Percentiles rank a stretch among this genome's conserved stretches.
Evolutionary conservation across 2,888 invertebrate species (phyloP).

Genomic region (Baccha elongata): DNA sequence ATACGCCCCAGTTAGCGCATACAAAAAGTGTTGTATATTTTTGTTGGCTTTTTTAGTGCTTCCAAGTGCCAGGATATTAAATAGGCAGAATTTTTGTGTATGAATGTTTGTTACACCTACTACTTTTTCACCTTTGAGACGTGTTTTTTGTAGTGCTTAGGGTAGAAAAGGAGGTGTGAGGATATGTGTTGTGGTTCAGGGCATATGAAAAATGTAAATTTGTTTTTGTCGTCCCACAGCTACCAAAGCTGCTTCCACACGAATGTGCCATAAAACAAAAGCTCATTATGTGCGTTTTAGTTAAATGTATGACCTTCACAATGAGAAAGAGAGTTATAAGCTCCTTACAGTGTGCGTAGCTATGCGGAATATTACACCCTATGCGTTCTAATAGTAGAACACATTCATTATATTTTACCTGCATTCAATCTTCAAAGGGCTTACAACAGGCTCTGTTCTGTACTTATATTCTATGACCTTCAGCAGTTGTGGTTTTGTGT

Average conservation of each 20-base stretch:
- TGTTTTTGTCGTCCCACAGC: slow-evolving; percentile 20
- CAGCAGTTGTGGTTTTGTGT: slow-evolving; percentile 1
- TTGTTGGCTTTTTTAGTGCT: slow-evolving; percentile 43
- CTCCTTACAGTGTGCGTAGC: background rate
- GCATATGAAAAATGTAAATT: slow-evolving; percentile 52
- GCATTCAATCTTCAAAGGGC: slow-evolving; percentile 3
- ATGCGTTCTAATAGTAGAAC: slow-evolving; percentile 24
- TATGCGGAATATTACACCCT: slow-evolving; percentile 24
- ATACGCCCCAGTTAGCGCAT: slow-evolving; percentile 63
- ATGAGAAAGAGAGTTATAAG: background rate
- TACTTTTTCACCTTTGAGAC: slow-evolving; percentile 40
- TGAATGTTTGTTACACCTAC: slow-evolving; percentile 18
- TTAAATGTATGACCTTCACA: slow-evolving; percentile 59
- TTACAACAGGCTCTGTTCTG: background rate
- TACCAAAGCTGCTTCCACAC: slow-evolving; percentile 11
- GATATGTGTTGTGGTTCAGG: background rate
- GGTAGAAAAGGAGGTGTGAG: too few species aligned
- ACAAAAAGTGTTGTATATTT: slow-evolving; percentile 40
- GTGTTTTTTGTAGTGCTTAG: slow-evolving; percentile 15
- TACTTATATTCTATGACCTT: slow-evolving; percentile 55
- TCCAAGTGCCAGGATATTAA: slow-evolving; percentile 69
- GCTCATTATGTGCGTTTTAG: slow-evolving; percentile 61
- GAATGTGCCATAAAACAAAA: slow-evolving; percentile 57
- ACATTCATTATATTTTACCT: slow-evolving; percentile 23
- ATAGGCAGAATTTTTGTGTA: slow-evolving; percentile 46